Percentiles rank a stretch among this genome's conserved stretches.
These are phyloP conservation scores for Anas flavirostris DNA, from an alignment of 2,797 vertebrate genomes.

Conservation along the genomic window DNA sequence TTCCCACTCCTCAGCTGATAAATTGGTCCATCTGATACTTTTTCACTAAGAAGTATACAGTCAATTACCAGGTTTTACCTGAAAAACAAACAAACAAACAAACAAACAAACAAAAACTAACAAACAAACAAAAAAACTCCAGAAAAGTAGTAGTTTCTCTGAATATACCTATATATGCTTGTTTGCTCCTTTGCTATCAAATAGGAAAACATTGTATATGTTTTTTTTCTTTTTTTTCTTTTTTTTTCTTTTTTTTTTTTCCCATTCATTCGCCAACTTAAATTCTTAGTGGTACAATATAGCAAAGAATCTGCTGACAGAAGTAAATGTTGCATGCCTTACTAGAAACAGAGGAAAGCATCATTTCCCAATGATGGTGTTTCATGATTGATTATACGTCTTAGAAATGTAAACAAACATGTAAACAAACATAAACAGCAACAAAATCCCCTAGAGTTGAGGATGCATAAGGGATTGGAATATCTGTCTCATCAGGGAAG, in stretches of 20 bases:
- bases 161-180: background rate
- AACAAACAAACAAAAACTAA: too few species aligned
- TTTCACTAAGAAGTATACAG: background rate
- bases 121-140: too few species aligned
- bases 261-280: background rate
- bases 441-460: background rate
- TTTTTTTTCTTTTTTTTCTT: background rate
- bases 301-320: background rate
- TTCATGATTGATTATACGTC: background rate
- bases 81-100: background rate
- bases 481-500: background rate
- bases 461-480: background rate
- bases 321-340: background rate
- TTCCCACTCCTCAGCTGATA: background rate
- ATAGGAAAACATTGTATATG: background rate
- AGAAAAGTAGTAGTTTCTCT: background rate
- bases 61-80: background rate
- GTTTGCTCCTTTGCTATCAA: background rate
- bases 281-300: background rate
- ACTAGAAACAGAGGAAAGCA: background rate
- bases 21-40: background rate
- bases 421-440: background rate
- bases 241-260: background rate
- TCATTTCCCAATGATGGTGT: background rate
- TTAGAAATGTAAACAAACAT: background rate